Evolutionary conservation across 1,140 invertebrate genomes (phyloP), one percentile per base, ranked within the genome.

Genomic region (Trachymyrmex cornetzi): DNA sequence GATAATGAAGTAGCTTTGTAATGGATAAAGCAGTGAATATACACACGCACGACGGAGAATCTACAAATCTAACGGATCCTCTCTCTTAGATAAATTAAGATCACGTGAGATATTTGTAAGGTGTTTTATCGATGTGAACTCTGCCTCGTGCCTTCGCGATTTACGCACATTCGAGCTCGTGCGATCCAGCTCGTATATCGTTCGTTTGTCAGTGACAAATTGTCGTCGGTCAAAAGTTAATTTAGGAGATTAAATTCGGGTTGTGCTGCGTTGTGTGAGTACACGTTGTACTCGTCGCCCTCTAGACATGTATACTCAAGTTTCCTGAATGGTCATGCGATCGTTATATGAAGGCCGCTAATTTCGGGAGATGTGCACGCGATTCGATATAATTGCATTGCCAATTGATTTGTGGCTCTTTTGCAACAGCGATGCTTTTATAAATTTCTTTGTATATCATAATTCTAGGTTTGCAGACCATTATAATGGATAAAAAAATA

Each of bases 201-300:
- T 44, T 12, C 24, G 53, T 5, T 12, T 82, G 79, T 82, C 79
- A 82, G 34, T 82, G 79, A 82, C 67, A 72, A 82, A 82, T 72
- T 16, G 53, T 59, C 38, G 48, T 24, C 66, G 34, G 66, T 59
- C 67, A 27, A 61, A 69, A 69, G 55, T 82, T 82, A 72, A 82
- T 82, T 82, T 72, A 12, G 38, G 67, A 82, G 16, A 74, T 82
- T 69, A 59, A 69, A 72, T 59, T 72, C 67, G 55, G 14, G 12
- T 34, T 19, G 2, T 44, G 12, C n/a, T 38, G 67, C 48, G 14
- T 48, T 50, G n/a, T n/a, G n/a, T n/a, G 30, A 67, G 14, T 69
- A 81, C 48, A 11, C 22, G 19, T 22, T 34, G 64, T 55, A 80
- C 27, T 80, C 48, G 61, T 79, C 19, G 64, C 50, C 24, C 16